Percentiles rank a stretch among this genome's conserved stretches.
Conservation (phyloP, 2,888 invertebrate genomes). For the Hirtodrosophila confusa region DNA sequence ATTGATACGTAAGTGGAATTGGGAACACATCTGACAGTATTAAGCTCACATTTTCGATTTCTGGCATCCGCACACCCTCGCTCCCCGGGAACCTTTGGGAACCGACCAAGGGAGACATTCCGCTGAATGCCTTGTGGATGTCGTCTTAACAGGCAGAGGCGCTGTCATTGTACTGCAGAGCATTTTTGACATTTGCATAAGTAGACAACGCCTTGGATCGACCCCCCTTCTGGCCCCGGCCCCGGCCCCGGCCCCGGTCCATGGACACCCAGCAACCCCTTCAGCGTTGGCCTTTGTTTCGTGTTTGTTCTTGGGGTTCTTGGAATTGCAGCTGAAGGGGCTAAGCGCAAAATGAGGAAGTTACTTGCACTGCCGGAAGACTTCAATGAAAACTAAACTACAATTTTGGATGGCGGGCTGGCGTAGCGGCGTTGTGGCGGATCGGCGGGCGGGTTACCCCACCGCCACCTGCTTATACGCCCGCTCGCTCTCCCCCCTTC, state of each 20-base stretch:
- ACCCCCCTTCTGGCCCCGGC: constrained; percentile 1
- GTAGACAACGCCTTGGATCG: constrained; percentile 46
- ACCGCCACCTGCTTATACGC: too few species aligned
- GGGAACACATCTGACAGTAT: too few species aligned
- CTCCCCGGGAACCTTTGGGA: too few species aligned
- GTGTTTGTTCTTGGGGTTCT: constrained; percentile 34
- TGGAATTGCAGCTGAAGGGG: constrained; percentile 22
- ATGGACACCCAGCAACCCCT: constrained; percentile 13
- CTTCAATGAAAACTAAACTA: constrained; percentile 58
- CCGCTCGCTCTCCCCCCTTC: background rate
- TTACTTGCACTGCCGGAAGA: constrained; percentile 51
- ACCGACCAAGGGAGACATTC: too few species aligned
- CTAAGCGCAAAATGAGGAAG: constrained; percentile 65
- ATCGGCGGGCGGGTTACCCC: too few species aligned
- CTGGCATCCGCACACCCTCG: background rate
- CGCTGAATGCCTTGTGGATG: constrained; percentile 29
- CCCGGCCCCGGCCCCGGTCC: constrained; percentile 1
- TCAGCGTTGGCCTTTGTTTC: constrained; percentile 45
- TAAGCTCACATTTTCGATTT: constrained; percentile 14
- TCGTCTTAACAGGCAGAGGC: constrained; percentile 18
- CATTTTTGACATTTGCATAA: constrained; percentile 73
- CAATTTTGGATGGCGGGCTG: constrained; percentile 33
- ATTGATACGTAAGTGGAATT: too few species aligned
- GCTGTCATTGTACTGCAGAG: constrained; percentile 68
- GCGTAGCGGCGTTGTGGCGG: too few species aligned